Evolutionary conservation across 1,140 invertebrate species (phyloP), one percentile per base, ranked within the genome.

Genomic region (Zaprionus nigranus): DNA sequence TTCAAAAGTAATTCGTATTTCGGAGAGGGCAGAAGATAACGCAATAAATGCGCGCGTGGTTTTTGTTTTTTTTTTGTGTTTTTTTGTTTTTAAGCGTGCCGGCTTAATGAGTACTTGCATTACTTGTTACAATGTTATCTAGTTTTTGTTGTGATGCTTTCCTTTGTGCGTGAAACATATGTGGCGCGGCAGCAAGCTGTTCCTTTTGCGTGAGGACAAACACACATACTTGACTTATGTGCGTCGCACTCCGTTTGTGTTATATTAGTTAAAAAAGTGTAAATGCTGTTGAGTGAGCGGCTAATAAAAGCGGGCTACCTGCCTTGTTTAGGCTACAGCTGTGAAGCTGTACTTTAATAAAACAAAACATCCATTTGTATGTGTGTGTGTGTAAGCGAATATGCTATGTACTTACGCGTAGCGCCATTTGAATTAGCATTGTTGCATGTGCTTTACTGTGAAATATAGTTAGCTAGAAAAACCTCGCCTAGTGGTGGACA

Each of bases 1-100:
- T 26, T 61, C 36, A 74, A 36, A 46, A 36, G 49, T 49, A 4
- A 56, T 1, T 40, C 30, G 30, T 15, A 49, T 57, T 15, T 58
- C 11, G 12, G 12, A 34, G 13, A 73, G 15, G 12, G 13, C 53
- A 22, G 26, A 73, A 20, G 43, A 11, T 5, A 46, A 17, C 40
- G 40, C 40, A 17, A 46, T 43, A 43, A 17, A 17, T 46, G 6
- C 40, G 13, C 36, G 65, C 57, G 38, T 40, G 34, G 12, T 17
- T 20, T 30, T 56, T 12, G 15, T 65, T 26, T 20, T 38, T 34
- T 43, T 36, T 64, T 36, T 34, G 28, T 30, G 6, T 30, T 30
- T 36, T 51, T 30, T 43, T 74, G 13, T 56, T 46, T 51, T 34
- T 15, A 26, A 6, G 2, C 36, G 36, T 38, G 36, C 13, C 12